These are phyloP conservation scores for Hemaris fuciformis DNA, from an alignment of 2,888 invertebrate species.

Conservation along the genomic window DNA sequence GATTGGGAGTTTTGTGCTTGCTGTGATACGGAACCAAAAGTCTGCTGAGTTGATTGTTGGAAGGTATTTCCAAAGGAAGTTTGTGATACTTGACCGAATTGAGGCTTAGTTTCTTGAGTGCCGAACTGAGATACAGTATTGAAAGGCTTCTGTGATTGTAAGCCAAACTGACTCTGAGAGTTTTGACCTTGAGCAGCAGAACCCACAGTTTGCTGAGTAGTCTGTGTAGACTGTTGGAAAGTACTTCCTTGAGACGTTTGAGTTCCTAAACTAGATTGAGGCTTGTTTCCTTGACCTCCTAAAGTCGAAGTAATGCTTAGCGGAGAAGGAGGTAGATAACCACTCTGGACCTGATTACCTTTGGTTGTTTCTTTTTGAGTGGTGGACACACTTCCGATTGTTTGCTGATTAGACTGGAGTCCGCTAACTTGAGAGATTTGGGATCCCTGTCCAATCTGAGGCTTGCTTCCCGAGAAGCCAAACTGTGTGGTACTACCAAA, in stretches of 20 bases:
- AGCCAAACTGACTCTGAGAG: constrained; percentile 23
- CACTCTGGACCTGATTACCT: neutral
- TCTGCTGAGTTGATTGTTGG: neutral
- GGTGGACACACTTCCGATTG: neutral
- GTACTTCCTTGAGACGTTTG: neutral
- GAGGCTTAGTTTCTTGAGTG: constrained; percentile 17
- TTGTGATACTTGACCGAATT: constrained; percentile 12
- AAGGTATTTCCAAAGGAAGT: neutral
- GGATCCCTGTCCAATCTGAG: constrained; percentile 16
- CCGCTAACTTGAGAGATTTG: constrained; percentile 11
- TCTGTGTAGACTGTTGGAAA: constrained; percentile 6
- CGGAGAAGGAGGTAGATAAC: neutral
- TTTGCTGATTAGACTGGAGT: neutral
- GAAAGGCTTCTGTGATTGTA: constrained; percentile 10
- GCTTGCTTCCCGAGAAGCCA: neutral
- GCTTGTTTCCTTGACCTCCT: neutral
- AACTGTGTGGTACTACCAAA: neutral
- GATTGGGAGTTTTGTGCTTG: no score
- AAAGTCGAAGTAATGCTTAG: neutral
- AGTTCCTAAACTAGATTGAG: neutral
- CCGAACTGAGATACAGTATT: constrained; percentile 10
- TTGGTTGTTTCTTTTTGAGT: neutral
- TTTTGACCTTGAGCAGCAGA: constrained; percentile 14
- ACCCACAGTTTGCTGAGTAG: constrained; percentile 33
- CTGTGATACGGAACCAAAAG: neutral